Conservation (phyloP, 2,113 vertebrate genomes). For the Leucopternis melanops region DNA sequence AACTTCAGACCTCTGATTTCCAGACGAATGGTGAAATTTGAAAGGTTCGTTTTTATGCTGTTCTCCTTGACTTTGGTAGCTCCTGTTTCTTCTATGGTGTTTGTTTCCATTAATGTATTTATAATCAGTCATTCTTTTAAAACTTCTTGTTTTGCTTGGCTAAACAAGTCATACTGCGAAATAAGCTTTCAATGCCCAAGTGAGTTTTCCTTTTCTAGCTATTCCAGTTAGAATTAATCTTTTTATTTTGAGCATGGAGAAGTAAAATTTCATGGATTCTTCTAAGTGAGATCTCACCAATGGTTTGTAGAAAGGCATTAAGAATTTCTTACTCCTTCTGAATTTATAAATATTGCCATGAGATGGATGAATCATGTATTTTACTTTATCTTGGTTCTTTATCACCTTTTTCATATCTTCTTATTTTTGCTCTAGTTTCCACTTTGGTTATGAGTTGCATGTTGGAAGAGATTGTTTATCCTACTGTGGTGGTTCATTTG, state of each 20-base stretch:
- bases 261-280: not conserved
- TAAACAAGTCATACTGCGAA: not conserved
- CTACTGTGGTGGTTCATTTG: not conserved
- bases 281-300: not conserved
- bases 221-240: not conserved
- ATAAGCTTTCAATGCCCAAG: not conserved
- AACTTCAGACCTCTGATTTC: not conserved
- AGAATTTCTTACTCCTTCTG: not conserved
- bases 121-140: not conserved
- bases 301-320: not conserved
- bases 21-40: not conserved
- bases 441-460: not conserved
- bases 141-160: not conserved
- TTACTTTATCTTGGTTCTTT: not conserved
- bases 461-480: not conserved
- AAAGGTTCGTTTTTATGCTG: not conserved
- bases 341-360: not conserved
- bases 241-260: not conserved
- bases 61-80: not conserved
- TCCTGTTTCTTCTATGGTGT: not conserved
- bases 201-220: not conserved
- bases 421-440: not conserved
- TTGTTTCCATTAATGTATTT: not conserved
- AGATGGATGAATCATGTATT: not conserved
- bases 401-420: not conserved